Conservation (phyloP, 2,113 vertebrate species). For the Labeo rohita region DNA sequence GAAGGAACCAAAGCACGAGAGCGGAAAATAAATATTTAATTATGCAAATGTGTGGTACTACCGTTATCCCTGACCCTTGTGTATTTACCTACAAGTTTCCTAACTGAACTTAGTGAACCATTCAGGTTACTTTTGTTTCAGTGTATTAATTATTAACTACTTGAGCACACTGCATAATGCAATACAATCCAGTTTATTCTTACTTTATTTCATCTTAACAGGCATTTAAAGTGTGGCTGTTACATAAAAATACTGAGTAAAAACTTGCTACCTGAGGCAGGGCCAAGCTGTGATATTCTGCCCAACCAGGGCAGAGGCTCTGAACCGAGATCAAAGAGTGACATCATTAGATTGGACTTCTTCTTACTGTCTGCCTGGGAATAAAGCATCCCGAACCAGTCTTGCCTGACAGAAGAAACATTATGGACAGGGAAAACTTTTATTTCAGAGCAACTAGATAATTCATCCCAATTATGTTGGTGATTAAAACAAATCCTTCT, state of each 20-base stretch:
- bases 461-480: background rate
- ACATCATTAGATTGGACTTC: conserved; percentile 99
- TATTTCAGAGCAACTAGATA: background rate
- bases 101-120: background rate
- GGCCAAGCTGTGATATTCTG: conserved; percentile 91
- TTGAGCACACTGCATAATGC: conserved; percentile 10
- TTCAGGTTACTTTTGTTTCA: background rate
- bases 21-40: conserved; percentile 14
- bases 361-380: conserved; percentile 99
- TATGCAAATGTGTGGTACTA: conserved; percentile 13
- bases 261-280: conserved; percentile 87
- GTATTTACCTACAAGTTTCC: conserved; percentile 2
- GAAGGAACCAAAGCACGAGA: background rate
- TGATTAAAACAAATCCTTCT: background rate
- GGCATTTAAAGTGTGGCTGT: background rate
- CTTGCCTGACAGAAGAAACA: conserved; percentile 74
- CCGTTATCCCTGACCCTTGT: conserved; percentile 3
- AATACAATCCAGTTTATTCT: background rate
- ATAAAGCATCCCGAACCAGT: conserved; percentile 98
- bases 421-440: conserved; percentile 2
- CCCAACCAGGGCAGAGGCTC: conserved; percentile 96
- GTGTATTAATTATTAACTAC: conserved; percentile 10
- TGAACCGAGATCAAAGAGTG: conserved; percentile 90
- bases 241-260: background rate
- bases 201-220: background rate